phyloP scores from a whole-genome alignment of 2,113 vertebrate genomes.

The Prunella himalayana region DNA sequence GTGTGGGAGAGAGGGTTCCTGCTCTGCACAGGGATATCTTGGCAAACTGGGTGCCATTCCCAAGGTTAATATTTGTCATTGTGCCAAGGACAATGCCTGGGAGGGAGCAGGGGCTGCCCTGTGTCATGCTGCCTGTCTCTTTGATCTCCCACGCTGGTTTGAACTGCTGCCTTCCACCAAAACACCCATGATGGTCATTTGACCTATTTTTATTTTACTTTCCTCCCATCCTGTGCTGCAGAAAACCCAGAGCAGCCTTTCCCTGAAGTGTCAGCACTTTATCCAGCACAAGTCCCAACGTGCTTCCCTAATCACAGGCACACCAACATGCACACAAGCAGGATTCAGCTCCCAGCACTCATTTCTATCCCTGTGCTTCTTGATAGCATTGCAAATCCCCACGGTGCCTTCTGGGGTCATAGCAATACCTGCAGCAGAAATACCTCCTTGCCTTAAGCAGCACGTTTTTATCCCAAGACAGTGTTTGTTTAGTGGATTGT shows the following conservation, averaged over 20 bases:
- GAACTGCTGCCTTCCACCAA: not conserved
- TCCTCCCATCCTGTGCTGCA: not conserved
- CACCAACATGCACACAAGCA: rapidly evolving
- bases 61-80: not conserved
- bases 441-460: not conserved
- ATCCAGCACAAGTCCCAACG: not conserved
- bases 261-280: not conserved
- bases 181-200: not conserved
- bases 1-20: not conserved
- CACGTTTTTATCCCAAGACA: not conserved
- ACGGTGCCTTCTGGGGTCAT: not conserved
- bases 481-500: not conserved
- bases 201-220: not conserved
- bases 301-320: not conserved
- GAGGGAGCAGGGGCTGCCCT: not conserved
- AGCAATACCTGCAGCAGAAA: constrained; percentile 3
- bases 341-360: not conserved
- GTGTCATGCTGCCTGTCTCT: not conserved
- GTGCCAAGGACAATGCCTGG: not conserved
- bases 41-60: not conserved
- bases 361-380: not conserved
- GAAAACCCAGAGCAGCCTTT: not conserved
- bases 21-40: not conserved
- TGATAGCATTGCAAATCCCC: not conserved
- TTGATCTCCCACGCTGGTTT: not conserved